Evolutionary conservation across 64 coral and sea anemone species (phyloP).

Genomic region (Stichodactyla mertensii): DNA sequence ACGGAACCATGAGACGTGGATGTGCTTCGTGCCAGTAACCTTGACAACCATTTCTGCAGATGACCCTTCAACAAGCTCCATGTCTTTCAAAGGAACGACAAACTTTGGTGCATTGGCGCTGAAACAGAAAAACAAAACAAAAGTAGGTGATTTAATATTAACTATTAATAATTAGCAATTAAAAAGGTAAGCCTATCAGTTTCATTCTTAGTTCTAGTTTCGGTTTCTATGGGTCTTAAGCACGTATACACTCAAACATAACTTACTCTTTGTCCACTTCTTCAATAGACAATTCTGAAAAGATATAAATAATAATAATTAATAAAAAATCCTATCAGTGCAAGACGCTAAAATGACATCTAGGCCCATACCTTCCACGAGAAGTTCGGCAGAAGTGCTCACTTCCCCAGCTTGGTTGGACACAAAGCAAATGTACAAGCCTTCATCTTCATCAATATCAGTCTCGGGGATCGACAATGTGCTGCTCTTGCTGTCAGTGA

Average conservation of each 20-base stretch:
- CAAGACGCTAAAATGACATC: not conserved
- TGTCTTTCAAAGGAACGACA: constrained; percentile 55
- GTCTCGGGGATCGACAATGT: constrained; percentile 49
- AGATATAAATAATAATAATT: not conserved
- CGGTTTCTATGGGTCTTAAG: not conserved
- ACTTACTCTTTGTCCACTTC: constrained; percentile 76
- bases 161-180: no score
- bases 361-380: constrained; percentile 57
- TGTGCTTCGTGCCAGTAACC: constrained; percentile 58
- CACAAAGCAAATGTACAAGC: constrained; percentile 70
- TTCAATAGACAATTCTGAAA: constrained; percentile 40
- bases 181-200: no score
- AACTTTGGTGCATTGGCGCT: constrained; percentile 63
- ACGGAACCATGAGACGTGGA: constrained; percentile 58
- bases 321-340: not conserved
- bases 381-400: constrained; percentile 57
- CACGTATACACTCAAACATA: not conserved
- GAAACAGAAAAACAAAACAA: not conserved
- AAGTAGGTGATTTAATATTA: not conserved
- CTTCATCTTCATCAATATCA: constrained; percentile 59
- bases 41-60: constrained; percentile 40
- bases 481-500: constrained; percentile 70
- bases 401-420: constrained; percentile 49
- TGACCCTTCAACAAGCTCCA: constrained; percentile 35
- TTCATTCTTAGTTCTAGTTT: no score